A percentile compares a stretch with the other conserved stretches of the same genome.
Conservation (phyloP, 2,113 vertebrate species). For the Uria lomvia region DNA sequence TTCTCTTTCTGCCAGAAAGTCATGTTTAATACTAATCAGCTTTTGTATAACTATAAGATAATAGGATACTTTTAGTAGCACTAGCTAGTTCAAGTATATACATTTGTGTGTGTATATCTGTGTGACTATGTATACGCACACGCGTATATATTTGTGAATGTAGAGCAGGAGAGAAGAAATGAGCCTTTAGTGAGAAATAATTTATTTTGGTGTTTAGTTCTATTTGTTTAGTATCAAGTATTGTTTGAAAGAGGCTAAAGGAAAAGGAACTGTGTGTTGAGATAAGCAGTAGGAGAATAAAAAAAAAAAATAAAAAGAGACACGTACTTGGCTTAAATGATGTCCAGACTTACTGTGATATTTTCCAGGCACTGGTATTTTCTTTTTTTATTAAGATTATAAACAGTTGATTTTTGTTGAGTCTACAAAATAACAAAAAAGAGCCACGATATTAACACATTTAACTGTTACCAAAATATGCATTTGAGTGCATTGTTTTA, state of each 20-base stretch:
- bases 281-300: conserved; percentile 65
- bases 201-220: conserved; percentile 55
- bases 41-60: background rate
- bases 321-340: conserved; percentile 23
- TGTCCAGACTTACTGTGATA: conserved; percentile 18
- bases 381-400: conserved; percentile 10
- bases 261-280: conserved; percentile 64
- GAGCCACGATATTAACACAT: background rate
- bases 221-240: conserved; percentile 64
- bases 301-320: background rate
- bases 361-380: conserved; percentile 48
- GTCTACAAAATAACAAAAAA: background rate
- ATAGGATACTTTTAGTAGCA: background rate
- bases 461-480: background rate
- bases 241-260: conserved; percentile 65
- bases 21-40: background rate
- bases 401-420: conserved; percentile 17
- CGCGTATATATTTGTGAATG: background rate
- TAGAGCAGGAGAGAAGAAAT: background rate
- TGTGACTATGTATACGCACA: background rate
- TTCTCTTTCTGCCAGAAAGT: background rate
- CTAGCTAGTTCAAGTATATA: background rate
- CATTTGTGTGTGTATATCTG: fast-evolving
- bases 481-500: background rate
- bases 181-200: conserved; percentile 52